phyloP scores from a whole-genome alignment of 2,797 vertebrate species.

The Acanthiza pusilla region DNA sequence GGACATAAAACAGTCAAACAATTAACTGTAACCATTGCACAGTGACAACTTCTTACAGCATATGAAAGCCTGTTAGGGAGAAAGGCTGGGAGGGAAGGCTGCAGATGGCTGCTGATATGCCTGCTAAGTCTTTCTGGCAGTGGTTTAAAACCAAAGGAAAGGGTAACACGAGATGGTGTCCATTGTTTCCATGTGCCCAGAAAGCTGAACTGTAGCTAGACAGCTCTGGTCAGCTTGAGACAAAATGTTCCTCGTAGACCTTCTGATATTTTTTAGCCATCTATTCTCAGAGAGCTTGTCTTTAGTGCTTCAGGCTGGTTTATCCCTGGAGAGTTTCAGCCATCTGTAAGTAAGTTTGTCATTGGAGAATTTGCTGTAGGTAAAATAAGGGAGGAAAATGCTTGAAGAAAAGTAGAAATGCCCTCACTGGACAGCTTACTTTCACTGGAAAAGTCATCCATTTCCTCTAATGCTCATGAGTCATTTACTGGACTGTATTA shows the following conservation, averaged over 20 bases:
- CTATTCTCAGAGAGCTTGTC: not conserved
- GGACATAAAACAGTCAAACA: not conserved
- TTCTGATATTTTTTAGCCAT: not conserved
- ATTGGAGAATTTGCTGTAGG: slow-evolving; percentile 9
- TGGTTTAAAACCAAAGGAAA: not conserved
- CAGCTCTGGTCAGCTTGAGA: not conserved
- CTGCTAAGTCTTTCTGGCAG: not conserved
- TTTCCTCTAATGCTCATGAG: not conserved
- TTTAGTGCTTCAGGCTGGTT: not conserved
- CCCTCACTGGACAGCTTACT: not conserved
- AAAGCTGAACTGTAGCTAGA: not conserved
- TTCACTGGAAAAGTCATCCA: slow-evolving; percentile 5
- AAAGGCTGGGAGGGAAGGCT: not conserved
- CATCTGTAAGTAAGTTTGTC: not conserved
- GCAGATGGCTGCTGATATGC: not conserved
- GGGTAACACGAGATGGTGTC: not conserved
- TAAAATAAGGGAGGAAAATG: not conserved
- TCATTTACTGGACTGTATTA: slow-evolving; percentile 17
- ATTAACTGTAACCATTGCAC: not conserved
- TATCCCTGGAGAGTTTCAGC: not conserved
- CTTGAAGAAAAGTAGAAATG: slow-evolving; percentile 1
- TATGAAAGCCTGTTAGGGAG: not conserved
- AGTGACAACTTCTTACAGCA: not conserved
- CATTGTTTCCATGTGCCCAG: not conserved
- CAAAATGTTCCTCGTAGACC: not conserved